phyloP scores from a whole-genome alignment of 2,888 invertebrate genomes.

The Leptopilina drosophilae region DNA sequence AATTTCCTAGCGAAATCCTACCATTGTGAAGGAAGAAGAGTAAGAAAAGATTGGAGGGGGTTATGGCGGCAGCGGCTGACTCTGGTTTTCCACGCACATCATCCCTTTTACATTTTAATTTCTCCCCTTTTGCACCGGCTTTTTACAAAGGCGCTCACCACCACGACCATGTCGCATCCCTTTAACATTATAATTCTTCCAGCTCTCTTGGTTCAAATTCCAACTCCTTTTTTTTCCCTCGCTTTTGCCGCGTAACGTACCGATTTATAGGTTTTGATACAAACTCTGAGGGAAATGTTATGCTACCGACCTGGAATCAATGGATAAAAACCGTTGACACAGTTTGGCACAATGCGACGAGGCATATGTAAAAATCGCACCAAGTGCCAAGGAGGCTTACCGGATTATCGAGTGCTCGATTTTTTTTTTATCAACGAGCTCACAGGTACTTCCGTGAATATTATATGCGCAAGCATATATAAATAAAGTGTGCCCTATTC shows the following conservation, averaged over 20 bases:
- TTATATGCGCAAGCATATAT: conserved; percentile 57
- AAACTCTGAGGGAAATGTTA: conserved; percentile 65
- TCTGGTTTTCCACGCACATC: conserved; percentile 74
- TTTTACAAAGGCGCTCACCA: conserved; percentile 65
- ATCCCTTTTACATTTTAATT: conserved; percentile 77
- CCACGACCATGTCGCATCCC: conserved; percentile 71
- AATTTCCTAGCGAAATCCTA: conserved; percentile 72
- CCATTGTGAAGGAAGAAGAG: conserved; percentile 60
- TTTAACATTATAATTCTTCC: conserved; percentile 75
- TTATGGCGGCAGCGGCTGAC: conserved; percentile 60
- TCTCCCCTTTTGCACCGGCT: conserved; percentile 74
- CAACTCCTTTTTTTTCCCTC: conserved; percentile 45
- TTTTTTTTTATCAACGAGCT: conserved; percentile 60
- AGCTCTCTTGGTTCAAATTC: conserved; percentile 52
- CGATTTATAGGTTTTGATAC: conserved; percentile 39
- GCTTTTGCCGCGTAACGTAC: conserved; percentile 65
- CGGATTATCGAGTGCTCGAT: conserved; percentile 68
- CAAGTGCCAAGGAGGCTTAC: conserved; percentile 56
- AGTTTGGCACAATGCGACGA: conserved; percentile 19
- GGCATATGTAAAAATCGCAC: conserved; percentile 36
- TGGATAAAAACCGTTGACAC: conserved; percentile 70
- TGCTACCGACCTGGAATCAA: conserved; percentile 71
- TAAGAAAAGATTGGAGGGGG: conserved; percentile 45
- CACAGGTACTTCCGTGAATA: conserved; percentile 55
- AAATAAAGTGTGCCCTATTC: conserved; percentile 51